Evolutionary conservation across 2,888 invertebrate genomes (phyloP), one percentile per base, ranked within the genome.

Genomic region (Drosophila paramelanica): DNA sequence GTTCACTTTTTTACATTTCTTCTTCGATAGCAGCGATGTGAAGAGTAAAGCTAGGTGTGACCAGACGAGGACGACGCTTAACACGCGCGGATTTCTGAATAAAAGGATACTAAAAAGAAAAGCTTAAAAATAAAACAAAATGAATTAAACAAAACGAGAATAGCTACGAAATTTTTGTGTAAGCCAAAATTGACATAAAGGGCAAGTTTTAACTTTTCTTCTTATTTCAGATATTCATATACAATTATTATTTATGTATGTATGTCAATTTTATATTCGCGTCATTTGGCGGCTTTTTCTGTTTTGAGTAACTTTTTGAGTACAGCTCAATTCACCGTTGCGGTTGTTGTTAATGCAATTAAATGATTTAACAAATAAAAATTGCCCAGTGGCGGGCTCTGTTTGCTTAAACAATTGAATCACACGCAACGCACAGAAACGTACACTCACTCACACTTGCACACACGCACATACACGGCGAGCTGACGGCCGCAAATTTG

Each of bases 351-450:
- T 50, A 72, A 38, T 72, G 71, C 50, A 69, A 69, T 77, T 60
- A 66, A 62, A 59, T 61, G 42, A 46, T 56, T 68, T 53, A 46
- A 60, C 67, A 67, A 57, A 71, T 33, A 69, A 23, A 67, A 76
- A 45, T 52, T 68, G 27, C 62, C 60, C 57, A 43, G 39, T 62
- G 59, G 56, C 56, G 60, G 62, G 62, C 45, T 58, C 49, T 60
- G 56, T 64, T 77, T 80, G 81, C 73, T 77, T 79, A 81, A 79
- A 79, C 79, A 79, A 79, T 73, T 78, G 77, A 79, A 78, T 66
- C 66, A 65, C 80, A 71, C 76, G 73, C 67, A 76, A 73, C 58
- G 36, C n/a, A 66, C 52, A 61, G 41, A 42, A 20, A 51, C 33
- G 14, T 55, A 43, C 47, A 50, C 14, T 39, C 36, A 50, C 39